phyloP scores from a whole-genome alignment of 1,140 invertebrate species.

The Frieseomelitta varia region DNA sequence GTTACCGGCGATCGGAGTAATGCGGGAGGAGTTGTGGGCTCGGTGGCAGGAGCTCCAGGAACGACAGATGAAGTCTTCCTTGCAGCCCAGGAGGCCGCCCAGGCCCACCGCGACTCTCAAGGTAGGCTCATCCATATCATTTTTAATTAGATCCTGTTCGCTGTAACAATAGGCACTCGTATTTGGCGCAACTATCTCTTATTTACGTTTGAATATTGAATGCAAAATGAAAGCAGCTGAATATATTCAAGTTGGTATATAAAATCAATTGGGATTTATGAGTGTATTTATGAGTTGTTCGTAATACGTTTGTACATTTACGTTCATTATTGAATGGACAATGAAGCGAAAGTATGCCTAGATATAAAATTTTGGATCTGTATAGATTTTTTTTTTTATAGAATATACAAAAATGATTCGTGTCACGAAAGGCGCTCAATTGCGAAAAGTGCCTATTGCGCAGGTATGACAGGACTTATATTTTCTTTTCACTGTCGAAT shows the following conservation, averaged over 20 bases:
- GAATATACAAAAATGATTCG: background rate
- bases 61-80: conserved; percentile 86
- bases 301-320: background rate
- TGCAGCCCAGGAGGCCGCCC: conserved; percentile 87
- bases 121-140: conserved; percentile 84
- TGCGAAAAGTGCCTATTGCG: conserved; percentile 75
- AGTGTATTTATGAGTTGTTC: background rate
- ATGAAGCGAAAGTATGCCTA: background rate
- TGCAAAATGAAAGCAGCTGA: background rate
- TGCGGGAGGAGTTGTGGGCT: conserved; percentile 75
- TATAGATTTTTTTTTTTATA: background rate
- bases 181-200: conserved; percentile 39
- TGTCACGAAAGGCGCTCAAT: background rate
- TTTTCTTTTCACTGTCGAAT: conserved; percentile 73
- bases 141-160: conserved; percentile 72
- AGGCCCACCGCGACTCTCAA: conserved; percentile 89
- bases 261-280: background rate
- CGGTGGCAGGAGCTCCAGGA: conserved; percentile 77
- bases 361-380: background rate
- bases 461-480: conserved; percentile 72
- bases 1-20: conserved; percentile 86
- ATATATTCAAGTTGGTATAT: background rate
- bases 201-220: background rate
- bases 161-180: conserved; percentile 78
- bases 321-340: background rate